phyloP scores from a whole-genome alignment of 1,140 invertebrate genomes.

The Akabosia matsudoensis region DNA sequence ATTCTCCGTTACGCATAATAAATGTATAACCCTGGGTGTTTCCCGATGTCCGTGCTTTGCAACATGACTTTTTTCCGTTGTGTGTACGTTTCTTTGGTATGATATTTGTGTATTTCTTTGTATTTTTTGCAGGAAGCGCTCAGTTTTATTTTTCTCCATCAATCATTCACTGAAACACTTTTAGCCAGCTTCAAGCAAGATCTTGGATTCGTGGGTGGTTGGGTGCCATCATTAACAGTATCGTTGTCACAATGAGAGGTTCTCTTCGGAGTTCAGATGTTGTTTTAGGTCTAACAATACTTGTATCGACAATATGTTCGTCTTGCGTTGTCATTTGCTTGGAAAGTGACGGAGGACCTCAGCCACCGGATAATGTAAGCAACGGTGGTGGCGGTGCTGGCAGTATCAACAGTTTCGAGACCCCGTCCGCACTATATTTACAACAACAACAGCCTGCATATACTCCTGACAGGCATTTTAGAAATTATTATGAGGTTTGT shows the following conservation, averaged over 20 bases:
- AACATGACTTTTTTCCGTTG: too few species aligned
- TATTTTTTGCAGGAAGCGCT: not conserved
- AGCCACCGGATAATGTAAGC: not conserved
- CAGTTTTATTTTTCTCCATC: not conserved
- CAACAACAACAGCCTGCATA: not conserved
- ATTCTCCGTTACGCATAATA: too few species aligned
- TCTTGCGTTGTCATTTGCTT: not conserved
- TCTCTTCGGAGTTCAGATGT: not conserved
- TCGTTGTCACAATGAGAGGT: not conserved
- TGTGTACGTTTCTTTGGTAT: too few species aligned
- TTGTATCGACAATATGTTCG: not conserved
- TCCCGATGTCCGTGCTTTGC: too few species aligned
- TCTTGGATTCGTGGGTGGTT: not conserved
- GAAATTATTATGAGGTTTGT: constrained; percentile 8
- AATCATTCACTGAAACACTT: too few species aligned
- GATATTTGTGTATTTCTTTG: not conserved
- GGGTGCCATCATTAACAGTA: not conserved
- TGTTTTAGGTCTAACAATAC: constrained; percentile 12
- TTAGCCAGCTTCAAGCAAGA: too few species aligned
- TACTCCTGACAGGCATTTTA: constrained; percentile 14
- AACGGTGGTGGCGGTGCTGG: not conserved
- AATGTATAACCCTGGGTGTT: too few species aligned
- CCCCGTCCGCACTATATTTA: not conserved
- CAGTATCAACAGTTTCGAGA: not conserved
- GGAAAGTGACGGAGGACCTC: not conserved